Evolutionary conservation across 92 coral and sea anemone genomes (phyloP).

Genomic region (Galaxea fascicularis): DNA sequence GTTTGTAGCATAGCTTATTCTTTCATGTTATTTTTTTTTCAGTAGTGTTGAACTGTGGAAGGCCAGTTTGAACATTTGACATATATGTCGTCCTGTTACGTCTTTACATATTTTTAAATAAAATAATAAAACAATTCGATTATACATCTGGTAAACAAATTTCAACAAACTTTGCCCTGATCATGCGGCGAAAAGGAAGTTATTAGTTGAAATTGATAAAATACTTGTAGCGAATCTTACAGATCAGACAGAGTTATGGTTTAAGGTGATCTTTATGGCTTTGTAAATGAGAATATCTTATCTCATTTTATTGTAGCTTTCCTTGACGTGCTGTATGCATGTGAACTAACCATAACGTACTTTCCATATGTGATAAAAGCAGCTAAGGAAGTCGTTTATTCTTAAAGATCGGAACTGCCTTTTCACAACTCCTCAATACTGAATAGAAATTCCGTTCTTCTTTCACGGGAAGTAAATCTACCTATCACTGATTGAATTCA

Average conservation of each 20-base stretch:
- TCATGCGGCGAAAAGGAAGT: background rate
- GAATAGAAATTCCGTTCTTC: conserved; percentile 7
- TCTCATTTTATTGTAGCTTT: conserved; percentile 14
- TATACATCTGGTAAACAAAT: background rate
- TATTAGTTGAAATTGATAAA: conserved; percentile 4
- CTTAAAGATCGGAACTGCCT: conserved; percentile 9
- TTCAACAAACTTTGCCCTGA: background rate
- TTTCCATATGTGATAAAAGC: conserved; percentile 23
- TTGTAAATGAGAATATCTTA: conserved; percentile 10
- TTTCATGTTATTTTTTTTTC: background rate
- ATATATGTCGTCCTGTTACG: background rate
- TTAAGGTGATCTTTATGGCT: conserved; percentile 17
- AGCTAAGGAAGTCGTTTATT: conserved; percentile 18
- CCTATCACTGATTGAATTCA: background rate
- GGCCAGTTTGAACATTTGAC: background rate
- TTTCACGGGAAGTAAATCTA: conserved; percentile 21
- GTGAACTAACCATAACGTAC: background rate
- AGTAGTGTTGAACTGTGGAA: background rate
- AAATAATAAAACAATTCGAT: background rate
- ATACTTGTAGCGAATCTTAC: conserved; percentile 20
- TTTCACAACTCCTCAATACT: conserved; percentile 4
- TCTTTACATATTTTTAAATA: background rate
- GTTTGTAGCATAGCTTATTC: background rate
- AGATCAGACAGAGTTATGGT: conserved; percentile 40
- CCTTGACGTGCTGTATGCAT: background rate